These are phyloP conservation scores for Acanthiza pusilla DNA, from an alignment of 2,797 vertebrate genomes.

Conservation along the genomic window DNA sequence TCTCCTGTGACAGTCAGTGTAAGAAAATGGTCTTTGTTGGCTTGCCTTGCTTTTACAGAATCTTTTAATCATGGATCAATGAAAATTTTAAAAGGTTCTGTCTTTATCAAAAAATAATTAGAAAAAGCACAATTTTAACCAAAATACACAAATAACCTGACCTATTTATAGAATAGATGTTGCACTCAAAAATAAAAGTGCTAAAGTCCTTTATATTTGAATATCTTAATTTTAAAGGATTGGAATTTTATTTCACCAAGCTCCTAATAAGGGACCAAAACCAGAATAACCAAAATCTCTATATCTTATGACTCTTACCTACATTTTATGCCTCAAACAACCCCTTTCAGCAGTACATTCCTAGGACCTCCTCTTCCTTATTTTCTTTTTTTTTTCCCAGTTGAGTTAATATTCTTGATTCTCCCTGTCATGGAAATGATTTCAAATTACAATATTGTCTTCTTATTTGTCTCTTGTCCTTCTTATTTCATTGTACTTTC, in stretches of 20 bases:
- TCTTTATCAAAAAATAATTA: constrained; percentile 6
- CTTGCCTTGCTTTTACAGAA: neutral
- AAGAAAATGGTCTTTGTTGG: neutral
- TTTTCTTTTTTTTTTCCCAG: neutral
- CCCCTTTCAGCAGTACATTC: neutral
- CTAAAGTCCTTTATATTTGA: neutral
- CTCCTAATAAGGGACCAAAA: neutral
- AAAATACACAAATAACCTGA: neutral
- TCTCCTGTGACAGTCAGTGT: neutral
- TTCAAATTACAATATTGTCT: neutral
- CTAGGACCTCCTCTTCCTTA: accelerated
- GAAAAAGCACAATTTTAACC: neutral
- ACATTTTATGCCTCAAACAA: neutral
- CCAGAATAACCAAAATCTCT: neutral
- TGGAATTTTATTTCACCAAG: neutral
- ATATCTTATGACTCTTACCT: neutral
- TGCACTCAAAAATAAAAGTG: neutral
- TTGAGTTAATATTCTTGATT: neutral
- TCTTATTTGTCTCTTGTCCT: neutral
- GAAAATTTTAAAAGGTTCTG: neutral
- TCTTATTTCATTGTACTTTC: neutral
- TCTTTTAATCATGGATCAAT: neutral
- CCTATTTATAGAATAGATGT: neutral
- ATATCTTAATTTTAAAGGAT: neutral
- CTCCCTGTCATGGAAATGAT: neutral